Base-by-base conservation (phyloP, 2,113 vertebrate species). In the Mastomys coucha region DNA sequence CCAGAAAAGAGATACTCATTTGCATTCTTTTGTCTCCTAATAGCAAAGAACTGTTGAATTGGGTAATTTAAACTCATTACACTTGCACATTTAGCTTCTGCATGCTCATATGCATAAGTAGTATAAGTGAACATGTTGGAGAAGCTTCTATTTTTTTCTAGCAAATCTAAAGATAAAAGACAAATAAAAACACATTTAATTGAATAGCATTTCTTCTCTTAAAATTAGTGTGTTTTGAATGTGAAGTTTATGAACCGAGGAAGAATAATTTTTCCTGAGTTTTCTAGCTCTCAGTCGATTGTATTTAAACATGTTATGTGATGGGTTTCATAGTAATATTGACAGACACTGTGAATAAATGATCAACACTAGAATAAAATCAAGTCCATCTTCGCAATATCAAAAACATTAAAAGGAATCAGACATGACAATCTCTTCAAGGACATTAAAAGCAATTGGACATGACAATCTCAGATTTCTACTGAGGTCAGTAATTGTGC, bases 11-110 rank as follows among this genome's bases (percentile, higher is more conserved):
- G 86, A 63, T 14, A 84, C 58, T 63, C 70, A 88, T 93, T 91
- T 96, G 94, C 91, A 95, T 89, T 82, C 67, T 73, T 95, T 97
- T 97, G 92, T 98, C 93, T 96, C 70, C 81, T 94, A 88, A 91
- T 58, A 93, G 91, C 86, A 93, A 72, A 77, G 76, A 94, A 77
- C 86, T 70, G 65, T 63, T 49, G 53, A 86, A 67, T 5, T 96
- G 91, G 42, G 31, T 96, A 67, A 96, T 96, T 91, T 94, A 94
- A 94, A 73, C 91, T 96, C 95, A 95, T 97, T 93, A 93, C 24
- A 88, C 65, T 65, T 85, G 85, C 91, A 73, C 81, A 94, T 91
- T 86, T 95, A 96, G 86, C 86, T 84, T 92, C 77, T 51, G 76
- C 17, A 14, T 3, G 13, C 76, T 92, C 82, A 49, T 75, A 93